A percentile compares a stretch with the other conserved stretches of the same genome.
phyloP scores from a whole-genome alignment of 2,113 vertebrate genomes.

The Coptodon rendalli region DNA sequence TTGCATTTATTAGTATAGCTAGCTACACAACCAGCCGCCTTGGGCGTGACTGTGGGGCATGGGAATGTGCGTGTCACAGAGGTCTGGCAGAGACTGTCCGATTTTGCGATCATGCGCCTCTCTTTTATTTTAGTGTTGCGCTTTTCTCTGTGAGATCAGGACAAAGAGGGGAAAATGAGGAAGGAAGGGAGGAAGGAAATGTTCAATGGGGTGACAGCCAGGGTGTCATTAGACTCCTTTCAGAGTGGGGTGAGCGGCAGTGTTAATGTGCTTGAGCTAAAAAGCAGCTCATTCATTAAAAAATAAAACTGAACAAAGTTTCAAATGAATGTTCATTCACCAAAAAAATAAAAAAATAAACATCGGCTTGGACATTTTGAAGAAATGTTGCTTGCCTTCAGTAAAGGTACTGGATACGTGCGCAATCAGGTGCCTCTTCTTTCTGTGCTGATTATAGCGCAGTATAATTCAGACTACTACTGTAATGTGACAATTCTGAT shows the following conservation, averaged over 20 bases:
- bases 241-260: background rate
- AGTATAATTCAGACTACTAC: fast-evolving
- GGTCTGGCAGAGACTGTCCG: constrained; percentile 9
- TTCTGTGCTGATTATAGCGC: background rate
- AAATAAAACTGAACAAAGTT: background rate
- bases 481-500: background rate
- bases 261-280: background rate
- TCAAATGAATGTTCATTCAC: background rate
- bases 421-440: background rate
- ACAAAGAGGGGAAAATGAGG: background rate
- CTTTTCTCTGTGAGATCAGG: background rate
- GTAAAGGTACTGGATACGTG: background rate
- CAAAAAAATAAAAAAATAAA: background rate
- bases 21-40: constrained; percentile 13
- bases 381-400: background rate
- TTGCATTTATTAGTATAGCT: constrained; percentile 38
- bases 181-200: constrained; percentile 1
- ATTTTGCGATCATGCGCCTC: background rate
- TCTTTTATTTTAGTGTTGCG: background rate
- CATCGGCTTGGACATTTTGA: background rate
- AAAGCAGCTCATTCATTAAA: background rate
- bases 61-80: constrained; percentile 3
- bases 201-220: background rate
- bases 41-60: background rate
- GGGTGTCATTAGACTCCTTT: constrained; percentile 18